Base-by-base conservation (phyloP, 2,888 invertebrate genomes). In the Eupithecia exiguata region DNA sequence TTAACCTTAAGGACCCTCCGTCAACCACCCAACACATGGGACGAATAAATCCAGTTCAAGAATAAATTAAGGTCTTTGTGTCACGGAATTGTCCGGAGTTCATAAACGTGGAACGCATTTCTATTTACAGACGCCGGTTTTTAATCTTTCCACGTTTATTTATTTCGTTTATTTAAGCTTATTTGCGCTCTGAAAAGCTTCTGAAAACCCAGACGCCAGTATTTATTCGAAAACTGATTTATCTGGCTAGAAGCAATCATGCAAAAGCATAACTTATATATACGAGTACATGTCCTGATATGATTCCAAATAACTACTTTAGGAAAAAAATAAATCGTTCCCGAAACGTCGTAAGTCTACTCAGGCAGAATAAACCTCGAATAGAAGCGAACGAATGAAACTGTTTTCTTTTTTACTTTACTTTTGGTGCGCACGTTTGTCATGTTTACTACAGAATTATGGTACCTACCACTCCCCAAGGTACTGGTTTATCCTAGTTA, bases 11-110 rank as follows among this genome's bases (percentile, higher is more conserved):
- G 92, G 87, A 87, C 86, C 86, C 92, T 93, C 90, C 89, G 91
- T 92, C 92, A 91, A 89, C 89, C 88, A 84, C 87, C 88, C 88
- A 88, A 88, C 88, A 87, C 88, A 89, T 82, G 86, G 84, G 88
- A 88, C 88, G 88, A 92, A 92, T 92, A 91, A 92, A 91, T 91
- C 89, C 88, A 86, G 87, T 91, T 91, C 89, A 91, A 91, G 92
- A 93, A 92, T 93, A 92, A 93, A 93, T 93, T 93, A 93, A 92
- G 88, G 90, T 89, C 89, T 91, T 92, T 91, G 89, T 92, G 90
- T 85, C 88, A 86, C 85, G 87, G 86, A 91, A 91, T 89, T 84
- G 88, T 85, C 25, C 53, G 74, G 66, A 87, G 85, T 84, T 86
- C 86, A 88, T 86, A 89, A 83, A 81, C 78, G 79, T 79, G 78